Conservation (phyloP, 1,140 invertebrate genomes). For the Panagrolaimus sp. region DNA sequence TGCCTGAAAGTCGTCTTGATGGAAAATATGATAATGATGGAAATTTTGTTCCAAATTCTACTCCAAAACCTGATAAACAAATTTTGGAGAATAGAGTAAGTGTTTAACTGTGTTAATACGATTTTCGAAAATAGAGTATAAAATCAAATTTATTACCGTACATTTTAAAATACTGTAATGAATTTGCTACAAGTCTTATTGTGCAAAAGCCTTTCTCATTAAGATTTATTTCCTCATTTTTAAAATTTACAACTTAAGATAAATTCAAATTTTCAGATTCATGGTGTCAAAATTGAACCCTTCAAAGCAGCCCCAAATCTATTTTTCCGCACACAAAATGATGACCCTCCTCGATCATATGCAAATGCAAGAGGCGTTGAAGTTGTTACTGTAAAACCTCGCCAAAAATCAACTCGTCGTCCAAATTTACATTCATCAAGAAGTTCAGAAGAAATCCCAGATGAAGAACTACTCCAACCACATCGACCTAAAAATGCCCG, state of each 20-base stretch:
- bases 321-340: background rate
- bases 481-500: background rate
- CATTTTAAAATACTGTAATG: no score
- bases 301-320: background rate
- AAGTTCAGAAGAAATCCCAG: background rate
- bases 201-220: no score
- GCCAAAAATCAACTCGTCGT: background rate
- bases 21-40: constrained; percentile 6
- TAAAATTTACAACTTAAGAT: no score
- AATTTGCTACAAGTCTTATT: no score
- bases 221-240: background rate
- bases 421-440: background rate
- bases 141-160: no score
- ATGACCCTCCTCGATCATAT: background rate
- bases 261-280: background rate
- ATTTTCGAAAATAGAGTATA: no score
- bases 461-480: background rate
- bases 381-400: background rate
- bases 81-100: background rate
- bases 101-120: no score
- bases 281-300: constrained; percentile 6
- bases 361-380: background rate
- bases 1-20: background rate
- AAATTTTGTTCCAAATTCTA: background rate
- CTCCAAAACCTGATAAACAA: background rate